Percentiles rank a stretch among this genome's conserved stretches.
Evolutionary conservation across 2,797 vertebrate species (phyloP).

Genomic region (Oreortyx pictus): DNA sequence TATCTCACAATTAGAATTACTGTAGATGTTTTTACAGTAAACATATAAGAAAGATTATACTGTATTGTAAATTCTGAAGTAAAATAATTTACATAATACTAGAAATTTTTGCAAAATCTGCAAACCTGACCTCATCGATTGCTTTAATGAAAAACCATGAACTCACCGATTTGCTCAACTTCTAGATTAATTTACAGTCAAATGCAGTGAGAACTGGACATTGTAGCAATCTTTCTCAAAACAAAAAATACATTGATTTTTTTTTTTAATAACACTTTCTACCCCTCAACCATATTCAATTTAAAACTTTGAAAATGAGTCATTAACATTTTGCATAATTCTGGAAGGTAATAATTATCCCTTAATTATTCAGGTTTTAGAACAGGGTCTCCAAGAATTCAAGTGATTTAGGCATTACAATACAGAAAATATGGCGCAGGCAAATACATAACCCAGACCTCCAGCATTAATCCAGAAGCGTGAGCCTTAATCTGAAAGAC

Average conservation of each 20-base stretch:
- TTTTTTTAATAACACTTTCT: not conserved
- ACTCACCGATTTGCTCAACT: not conserved
- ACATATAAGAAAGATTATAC: not conserved
- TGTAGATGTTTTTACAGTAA: not conserved
- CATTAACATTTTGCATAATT: constrained; percentile 21
- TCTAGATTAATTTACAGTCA: not conserved
- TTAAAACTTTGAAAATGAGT: not conserved
- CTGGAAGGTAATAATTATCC: not conserved
- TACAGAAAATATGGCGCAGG: not conserved
- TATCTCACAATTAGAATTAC: not conserved
- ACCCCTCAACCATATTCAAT: not conserved
- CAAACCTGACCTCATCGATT: not conserved
- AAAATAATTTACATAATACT: not conserved
- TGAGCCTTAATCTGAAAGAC: not conserved
- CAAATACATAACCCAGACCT: not conserved
- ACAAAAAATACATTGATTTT: not conserved
- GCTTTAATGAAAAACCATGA: not conserved
- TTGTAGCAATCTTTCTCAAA: not conserved
- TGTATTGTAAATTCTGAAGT: not conserved
- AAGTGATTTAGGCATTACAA: not conserved
- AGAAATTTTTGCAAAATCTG: not conserved
- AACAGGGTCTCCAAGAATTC: not conserved
- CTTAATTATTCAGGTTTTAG: not conserved
- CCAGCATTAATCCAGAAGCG: not conserved
- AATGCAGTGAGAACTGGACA: not conserved